Evolutionary conservation across 2,888 invertebrate genomes (phyloP).

Genomic region (Idaea biselata): DNA sequence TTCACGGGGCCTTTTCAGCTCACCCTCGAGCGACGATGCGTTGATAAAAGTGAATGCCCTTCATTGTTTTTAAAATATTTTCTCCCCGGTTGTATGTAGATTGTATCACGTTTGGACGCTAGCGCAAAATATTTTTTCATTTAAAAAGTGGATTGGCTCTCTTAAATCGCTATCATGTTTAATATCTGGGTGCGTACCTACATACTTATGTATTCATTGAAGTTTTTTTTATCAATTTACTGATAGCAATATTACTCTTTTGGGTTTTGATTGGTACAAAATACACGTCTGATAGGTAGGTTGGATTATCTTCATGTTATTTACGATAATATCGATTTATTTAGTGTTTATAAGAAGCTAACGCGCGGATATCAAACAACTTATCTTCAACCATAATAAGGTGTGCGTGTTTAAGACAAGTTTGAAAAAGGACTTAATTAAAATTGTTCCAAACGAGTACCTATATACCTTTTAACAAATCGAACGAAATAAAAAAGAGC

Average conservation of each 20-base stretch:
- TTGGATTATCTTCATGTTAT: slow-evolving; percentile 10
- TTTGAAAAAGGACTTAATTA: neutral
- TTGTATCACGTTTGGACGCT: slow-evolving; percentile 52
- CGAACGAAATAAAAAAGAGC: neutral
- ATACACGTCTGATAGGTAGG: slow-evolving; percentile 2
- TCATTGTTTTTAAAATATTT: slow-evolving; percentile 74
- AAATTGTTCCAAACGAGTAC: neutral
- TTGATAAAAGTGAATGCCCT: slow-evolving; percentile 73
- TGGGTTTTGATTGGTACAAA: slow-evolving; percentile 3
- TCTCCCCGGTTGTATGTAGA: slow-evolving; percentile 60
- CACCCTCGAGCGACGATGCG: slow-evolving; percentile 69
- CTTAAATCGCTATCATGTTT: slow-evolving; percentile 50
- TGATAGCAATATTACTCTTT: slow-evolving; percentile 14
- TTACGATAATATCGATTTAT: neutral
- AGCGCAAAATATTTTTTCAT: slow-evolving; percentile 51
- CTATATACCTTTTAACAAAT: neutral
- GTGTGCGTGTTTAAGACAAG: neutral
- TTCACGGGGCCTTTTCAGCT: slow-evolving; percentile 63
- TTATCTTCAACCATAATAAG: neutral
- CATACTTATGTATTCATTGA: slow-evolving; percentile 24
- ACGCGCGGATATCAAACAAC: neutral
- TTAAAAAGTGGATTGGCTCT: slow-evolving; percentile 51
- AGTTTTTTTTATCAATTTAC: slow-evolving; percentile 35
- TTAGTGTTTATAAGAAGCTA: neutral
- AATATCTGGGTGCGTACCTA: slow-evolving; percentile 35